Evolutionary conservation across 1,140 invertebrate genomes (phyloP).

Genomic region (Pseudobourletiella spinata): DNA sequence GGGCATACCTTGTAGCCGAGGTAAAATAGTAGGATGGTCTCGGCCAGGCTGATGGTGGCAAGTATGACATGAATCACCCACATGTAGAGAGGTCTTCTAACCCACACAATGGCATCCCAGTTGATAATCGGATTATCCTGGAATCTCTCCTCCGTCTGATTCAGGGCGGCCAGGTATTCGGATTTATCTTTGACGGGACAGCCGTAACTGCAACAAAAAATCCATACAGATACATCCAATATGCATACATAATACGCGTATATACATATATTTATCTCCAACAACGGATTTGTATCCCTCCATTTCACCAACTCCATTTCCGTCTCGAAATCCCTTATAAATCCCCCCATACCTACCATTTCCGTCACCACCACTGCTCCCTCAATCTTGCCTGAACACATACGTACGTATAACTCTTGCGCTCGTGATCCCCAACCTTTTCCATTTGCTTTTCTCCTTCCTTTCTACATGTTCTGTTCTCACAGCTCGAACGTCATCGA

Average conservation of each 20-base stretch:
- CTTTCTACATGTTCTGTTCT: no score
- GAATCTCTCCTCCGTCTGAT: slow-evolving; percentile 82
- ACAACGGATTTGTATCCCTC: neutral
- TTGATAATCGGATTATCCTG: slow-evolving; percentile 83
- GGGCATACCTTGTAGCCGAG: slow-evolving; percentile 86
- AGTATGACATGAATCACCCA: slow-evolving; percentile 85
- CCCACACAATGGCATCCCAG: slow-evolving; percentile 89
- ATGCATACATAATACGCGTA: no score
- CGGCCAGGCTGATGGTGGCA: slow-evolving; percentile 80
- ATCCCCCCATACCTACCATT: no score
- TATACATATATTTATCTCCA: neutral
- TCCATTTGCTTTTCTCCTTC: no score
- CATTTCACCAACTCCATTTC: no score
- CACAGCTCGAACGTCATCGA: no score
- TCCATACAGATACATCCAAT: no score
- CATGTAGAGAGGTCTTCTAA: slow-evolving; percentile 70
- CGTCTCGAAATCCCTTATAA: no score
- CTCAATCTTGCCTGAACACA: no score
- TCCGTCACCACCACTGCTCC: no score
- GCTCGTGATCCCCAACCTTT: no score
- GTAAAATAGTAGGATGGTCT: slow-evolving; percentile 87
- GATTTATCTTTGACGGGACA: slow-evolving; percentile 60
- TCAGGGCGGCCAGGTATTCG: slow-evolving; percentile 46
- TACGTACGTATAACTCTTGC: no score
- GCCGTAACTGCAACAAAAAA: slow-evolving; percentile 58